These are phyloP conservation scores for Sebastes glaucus DNA, from an alignment of 2,797 vertebrate genomes.

Conservation along the genomic window DNA sequence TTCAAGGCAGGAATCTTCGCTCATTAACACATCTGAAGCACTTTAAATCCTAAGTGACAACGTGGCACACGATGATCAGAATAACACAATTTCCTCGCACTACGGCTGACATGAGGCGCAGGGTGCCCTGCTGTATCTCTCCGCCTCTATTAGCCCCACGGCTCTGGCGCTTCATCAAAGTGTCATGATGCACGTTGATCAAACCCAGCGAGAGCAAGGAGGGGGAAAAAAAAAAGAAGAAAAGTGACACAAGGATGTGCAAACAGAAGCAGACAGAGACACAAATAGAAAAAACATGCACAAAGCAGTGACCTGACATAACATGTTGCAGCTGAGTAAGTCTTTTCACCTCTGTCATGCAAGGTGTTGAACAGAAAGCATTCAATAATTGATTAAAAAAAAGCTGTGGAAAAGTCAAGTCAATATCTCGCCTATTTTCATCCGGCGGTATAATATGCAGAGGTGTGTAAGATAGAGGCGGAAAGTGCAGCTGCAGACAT, in stretches of 20 bases:
- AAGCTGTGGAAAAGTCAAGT: slow-evolving; percentile 34
- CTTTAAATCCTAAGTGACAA: slow-evolving; percentile 47
- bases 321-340: slow-evolving; percentile 57
- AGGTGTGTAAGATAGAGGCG: slow-evolving; percentile 54
- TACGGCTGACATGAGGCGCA: slow-evolving; percentile 39
- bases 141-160: slow-evolving; percentile 47
- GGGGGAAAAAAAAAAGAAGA: rapidly evolving
- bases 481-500: slow-evolving; percentile 66
- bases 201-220: slow-evolving; percentile 34
- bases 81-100: slow-evolving; percentile 34
- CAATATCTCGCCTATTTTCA: slow-evolving; percentile 40
- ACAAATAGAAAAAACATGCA: slow-evolving; percentile 36
- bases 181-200: slow-evolving; percentile 68
- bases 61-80: slow-evolving; percentile 32
- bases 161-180: slow-evolving; percentile 67
- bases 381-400: slow-evolving; percentile 60
- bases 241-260: slow-evolving; percentile 44
- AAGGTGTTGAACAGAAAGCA: slow-evolving; percentile 34
- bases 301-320: slow-evolving; percentile 48
- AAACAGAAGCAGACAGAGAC: slow-evolving; percentile 44
- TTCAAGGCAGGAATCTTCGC: not conserved
- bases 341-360: slow-evolving; percentile 31
- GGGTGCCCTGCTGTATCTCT: slow-evolving; percentile 44
- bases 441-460: slow-evolving; percentile 20
- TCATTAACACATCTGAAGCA: slow-evolving; percentile 2